Conservation (phyloP, 2,113 vertebrate genomes). For the Corythornis vintsioides region DNA sequence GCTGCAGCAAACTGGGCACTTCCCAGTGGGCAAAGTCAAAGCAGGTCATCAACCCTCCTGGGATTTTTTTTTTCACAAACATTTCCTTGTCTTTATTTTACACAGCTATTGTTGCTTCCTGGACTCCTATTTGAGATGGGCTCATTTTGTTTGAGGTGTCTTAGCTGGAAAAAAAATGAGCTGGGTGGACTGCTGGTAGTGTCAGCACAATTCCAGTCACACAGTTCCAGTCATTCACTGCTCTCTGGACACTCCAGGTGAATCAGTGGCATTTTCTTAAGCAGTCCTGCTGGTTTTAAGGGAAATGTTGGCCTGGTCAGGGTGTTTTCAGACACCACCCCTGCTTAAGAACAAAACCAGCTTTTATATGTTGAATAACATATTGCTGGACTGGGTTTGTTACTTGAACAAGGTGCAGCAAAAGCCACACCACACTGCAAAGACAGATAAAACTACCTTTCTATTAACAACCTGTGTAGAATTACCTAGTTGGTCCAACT, state of each 20-base stretch:
- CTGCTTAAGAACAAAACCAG: not conserved
- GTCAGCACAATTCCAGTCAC: not conserved
- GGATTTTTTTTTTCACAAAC: not conserved
- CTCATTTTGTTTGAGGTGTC: not conserved
- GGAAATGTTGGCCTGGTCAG: not conserved
- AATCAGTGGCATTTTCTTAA: not conserved
- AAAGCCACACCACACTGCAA: not conserved
- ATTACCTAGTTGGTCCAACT: constrained; percentile 21
- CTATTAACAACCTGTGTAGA: not conserved
- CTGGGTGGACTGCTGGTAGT: not conserved
- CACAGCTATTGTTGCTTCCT: not conserved
- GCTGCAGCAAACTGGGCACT: not conserved
- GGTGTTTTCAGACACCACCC: not conserved
- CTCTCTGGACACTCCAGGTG: not conserved
- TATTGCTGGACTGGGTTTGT: not conserved
- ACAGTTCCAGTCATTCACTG: not conserved
- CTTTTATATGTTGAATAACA: not conserved
- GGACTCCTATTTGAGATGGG: not conserved
- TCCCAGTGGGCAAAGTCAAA: not conserved
- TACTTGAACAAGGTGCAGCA: not conserved
- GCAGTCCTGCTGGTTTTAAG: not conserved
- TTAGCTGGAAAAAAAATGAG: not conserved
- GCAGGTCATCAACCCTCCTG: not conserved
- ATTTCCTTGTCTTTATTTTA: not conserved
- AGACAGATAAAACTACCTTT: not conserved